A percentile compares a stretch with the other conserved stretches of the same genome.
Evolutionary conservation across 2,888 invertebrate species (phyloP).

Genomic region (Euplagia quadripunctaria): DNA sequence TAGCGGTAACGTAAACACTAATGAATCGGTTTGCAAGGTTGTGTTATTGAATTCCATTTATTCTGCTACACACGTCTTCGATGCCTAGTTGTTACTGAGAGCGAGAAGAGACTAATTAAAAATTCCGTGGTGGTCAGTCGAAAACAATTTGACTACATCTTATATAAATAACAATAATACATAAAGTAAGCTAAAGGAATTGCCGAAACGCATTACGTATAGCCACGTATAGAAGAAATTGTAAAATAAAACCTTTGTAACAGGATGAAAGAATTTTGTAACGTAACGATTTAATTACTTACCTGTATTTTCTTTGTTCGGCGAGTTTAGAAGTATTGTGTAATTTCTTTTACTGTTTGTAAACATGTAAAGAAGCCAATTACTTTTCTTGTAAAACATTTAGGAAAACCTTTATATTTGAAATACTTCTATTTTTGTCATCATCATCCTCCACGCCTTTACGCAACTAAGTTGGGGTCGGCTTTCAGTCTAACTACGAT

Average conservation of each 20-base stretch:
- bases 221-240: not conserved
- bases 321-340: not conserved
- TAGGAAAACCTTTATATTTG: no score
- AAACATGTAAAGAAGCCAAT: not conserved
- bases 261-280: not conserved
- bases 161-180: not conserved
- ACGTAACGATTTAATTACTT: constrained; percentile 5
- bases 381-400: constrained; percentile 3
- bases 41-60: not conserved
- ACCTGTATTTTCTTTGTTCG: constrained; percentile 5
- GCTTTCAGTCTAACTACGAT: no score
- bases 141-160: not conserved
- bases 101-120: not conserved
- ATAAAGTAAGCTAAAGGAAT: not conserved
- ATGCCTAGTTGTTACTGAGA: not conserved
- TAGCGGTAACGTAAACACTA: no score
- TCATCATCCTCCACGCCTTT: no score
- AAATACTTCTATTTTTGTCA: not conserved
- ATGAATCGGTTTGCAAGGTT: no score
- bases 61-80: not conserved
- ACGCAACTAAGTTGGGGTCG: no score
- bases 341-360: constrained; percentile 5
- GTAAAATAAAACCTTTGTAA: not conserved
- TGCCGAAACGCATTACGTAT: not conserved
- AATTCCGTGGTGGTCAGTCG: not conserved